Base-by-base conservation (phyloP, 2,113 vertebrate genomes). In the Chaetura pelagica region DNA sequence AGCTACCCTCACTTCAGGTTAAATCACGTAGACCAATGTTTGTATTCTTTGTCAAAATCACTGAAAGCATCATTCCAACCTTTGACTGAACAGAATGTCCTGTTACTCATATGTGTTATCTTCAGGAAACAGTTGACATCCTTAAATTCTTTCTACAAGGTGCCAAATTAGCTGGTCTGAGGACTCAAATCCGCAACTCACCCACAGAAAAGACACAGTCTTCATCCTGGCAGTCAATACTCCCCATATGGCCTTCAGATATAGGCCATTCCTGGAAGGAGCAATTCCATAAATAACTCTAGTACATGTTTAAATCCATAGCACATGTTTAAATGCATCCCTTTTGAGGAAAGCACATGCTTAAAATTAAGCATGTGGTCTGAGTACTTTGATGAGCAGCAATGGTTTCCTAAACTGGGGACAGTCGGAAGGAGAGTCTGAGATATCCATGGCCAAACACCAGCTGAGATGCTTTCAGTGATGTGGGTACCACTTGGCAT, bases 231-330 rank as follows among this genome's bases (percentile, higher is more conserved):
- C 93, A 95, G 82, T 40, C 61, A 75, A 46, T 75, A n/a, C 72
- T 88, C 84, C 88, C 90, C 73, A 78, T 95, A 84, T 84, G 95
- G 76, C 90, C 83, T 90, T 94, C 85, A 87, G 80, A 90, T 75
- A 35, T 88, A 81, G 72, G 52, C 46, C 34, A 38, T 84, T 96
- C 90, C 92, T 93, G 88, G 76, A 95, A 94, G 57, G 35, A 92
- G 52, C 14, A 74, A 78, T 83, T 95, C 83, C 73, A 90, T 71
- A 89, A 93, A 95, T 81, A 94, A 75, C 73, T 71, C 30, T 5
- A 81, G 49, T 44, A 49, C 42, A 61, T 68, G 64, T 84, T 94
- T 66, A 73, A 93, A 74, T 51, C 42, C 57, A 52, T 55, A 64
- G 48, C 83, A 84, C 55, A 81, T 46, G 24, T 92, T 87, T 82